Percentiles rank a stretch among this genome's conserved stretches.
phyloP scores from a whole-genome alignment of 2,113 vertebrate species.

The Microtus ochrogaster region DNA sequence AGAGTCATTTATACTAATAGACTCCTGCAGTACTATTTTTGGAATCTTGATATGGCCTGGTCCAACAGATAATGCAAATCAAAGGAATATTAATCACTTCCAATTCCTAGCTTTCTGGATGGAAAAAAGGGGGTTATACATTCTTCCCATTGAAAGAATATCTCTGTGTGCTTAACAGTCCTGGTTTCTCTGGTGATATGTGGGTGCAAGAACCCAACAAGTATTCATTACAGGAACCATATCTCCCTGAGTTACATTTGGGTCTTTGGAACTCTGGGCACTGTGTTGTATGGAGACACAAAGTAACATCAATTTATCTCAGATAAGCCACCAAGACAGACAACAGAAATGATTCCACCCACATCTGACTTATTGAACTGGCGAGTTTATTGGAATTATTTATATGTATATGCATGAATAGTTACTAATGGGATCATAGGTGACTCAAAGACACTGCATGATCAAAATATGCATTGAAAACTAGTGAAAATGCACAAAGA shows the following conservation, averaged over 20 bases:
- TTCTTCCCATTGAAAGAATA: neutral
- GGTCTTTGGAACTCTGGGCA: neutral
- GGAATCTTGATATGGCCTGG: neutral
- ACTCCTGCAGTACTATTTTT: neutral
- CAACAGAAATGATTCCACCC: neutral
- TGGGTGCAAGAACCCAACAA: neutral
- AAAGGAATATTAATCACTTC: neutral
- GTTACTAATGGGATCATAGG: neutral
- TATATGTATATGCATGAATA: neutral
- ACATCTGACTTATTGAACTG: neutral
- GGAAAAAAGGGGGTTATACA: neutral
- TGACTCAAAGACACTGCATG: neutral
- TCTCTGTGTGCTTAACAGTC: neutral
- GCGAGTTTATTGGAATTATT: neutral
- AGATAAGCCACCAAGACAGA: neutral
- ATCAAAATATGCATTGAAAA: neutral
- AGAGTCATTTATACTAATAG: neutral
- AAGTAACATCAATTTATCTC: neutral
- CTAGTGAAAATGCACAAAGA: neutral
- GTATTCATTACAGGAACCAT: neutral
- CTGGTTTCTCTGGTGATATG: neutral
- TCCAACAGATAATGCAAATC: neutral
- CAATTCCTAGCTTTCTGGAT: neutral
- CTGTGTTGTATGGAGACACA: neutral
- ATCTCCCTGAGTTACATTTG: neutral